These are phyloP conservation scores for Aplidium turbinatum DNA, from an alignment of 23 tunicate genomes.

Conservation along the genomic window DNA sequence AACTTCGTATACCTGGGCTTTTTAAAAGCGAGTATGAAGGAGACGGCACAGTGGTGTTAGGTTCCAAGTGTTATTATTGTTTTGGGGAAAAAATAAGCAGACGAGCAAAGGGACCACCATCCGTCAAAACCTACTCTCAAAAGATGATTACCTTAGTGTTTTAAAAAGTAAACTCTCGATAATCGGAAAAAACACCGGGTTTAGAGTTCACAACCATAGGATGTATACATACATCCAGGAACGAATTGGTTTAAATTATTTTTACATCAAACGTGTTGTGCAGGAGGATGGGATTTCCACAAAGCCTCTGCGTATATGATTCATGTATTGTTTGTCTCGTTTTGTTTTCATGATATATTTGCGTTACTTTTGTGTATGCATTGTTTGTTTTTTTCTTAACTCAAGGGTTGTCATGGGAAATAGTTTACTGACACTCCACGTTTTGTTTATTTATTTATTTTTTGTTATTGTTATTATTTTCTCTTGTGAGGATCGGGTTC, in stretches of 20 bases:
- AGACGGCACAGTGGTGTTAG: background rate
- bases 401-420: too few species aligned
- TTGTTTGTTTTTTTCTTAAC: too few species aligned
- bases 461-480: too few species aligned
- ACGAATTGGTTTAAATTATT: background rate
- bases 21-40: background rate
- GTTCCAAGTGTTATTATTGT: background rate
- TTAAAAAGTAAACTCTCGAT: background rate
- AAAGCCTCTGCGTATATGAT: constrained; percentile 6
- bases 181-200: background rate
- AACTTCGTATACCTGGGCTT: background rate
- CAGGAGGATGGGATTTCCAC: constrained; percentile 1
- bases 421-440: too few species aligned
- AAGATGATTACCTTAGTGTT: constrained; percentile 7
- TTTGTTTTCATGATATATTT: too few species aligned
- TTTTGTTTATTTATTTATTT: too few species aligned
- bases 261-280: constrained; percentile 6
- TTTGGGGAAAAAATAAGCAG: background rate
- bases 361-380: too few species aligned
- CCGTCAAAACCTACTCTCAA: background rate
- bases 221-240: background rate
- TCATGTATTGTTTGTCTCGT: too few species aligned
- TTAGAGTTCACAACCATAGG: background rate
- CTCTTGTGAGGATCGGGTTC: too few species aligned
- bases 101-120: constrained; percentile 3